Evolutionary conservation across 2,888 invertebrate genomes (phyloP), one percentile per base, ranked within the genome.

Genomic region (Drosophila siamana): DNA sequence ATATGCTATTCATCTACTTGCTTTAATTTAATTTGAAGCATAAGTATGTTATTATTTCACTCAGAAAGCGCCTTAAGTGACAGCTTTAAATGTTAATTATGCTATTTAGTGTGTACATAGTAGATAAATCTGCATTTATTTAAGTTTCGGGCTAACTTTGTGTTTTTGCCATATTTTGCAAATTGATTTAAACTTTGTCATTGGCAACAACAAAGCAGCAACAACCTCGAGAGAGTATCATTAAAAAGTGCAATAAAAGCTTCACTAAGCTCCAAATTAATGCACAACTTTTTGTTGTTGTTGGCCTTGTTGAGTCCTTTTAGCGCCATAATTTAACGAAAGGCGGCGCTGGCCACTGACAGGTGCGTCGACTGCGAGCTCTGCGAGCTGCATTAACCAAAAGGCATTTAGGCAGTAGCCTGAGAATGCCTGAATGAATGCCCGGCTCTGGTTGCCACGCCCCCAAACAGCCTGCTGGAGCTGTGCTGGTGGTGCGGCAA

Each of bases 351-450:
- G 16, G 22, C 38, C n/a, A n/a, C n/a, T 61, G 48, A 40, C 67
- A 74, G 74, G 74, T 74, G 74, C 74, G 71, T 71, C 60, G 30
- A 44, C 50, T 38, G 26, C 26, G 26, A 26, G 26, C 5, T 4
- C 24, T 26, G 19, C 3, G 24, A 64, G 69, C 71, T 80, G 83
- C 83, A 83, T 84, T 78, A 80, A 80, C 73, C 55, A 47, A 76
- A 66, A 44, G 70, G 67, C 75, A 69, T 80, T 80, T 74, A 61
- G 56, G 41, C 36, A 15, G 40, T 13, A 11, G 57, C 28, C 28
- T 11, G 40, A n/a, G n/a, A n/a, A n/a, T n/a, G n/a, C n/a, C n/a
- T n/a, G n/a, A n/a, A n/a, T n/a, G n/a, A n/a, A 16, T 30, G 15
- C 19, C n/a, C 1, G 36, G 22, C 41, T 30, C 30, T 13, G 30